phyloP scores from a whole-genome alignment of 1,140 invertebrate genomes.

The Drosophila tropicalis region DNA sequence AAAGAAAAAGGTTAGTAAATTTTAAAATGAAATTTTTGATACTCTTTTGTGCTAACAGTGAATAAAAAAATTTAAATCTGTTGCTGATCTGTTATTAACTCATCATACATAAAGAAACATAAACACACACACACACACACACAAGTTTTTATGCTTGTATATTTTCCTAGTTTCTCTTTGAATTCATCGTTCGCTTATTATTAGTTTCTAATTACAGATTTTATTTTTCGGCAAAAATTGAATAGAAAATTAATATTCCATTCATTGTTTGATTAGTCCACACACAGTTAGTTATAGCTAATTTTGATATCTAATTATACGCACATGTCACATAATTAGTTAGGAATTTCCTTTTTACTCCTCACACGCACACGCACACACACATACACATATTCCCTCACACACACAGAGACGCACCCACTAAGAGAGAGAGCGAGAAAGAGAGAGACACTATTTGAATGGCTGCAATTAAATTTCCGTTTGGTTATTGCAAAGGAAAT shows the following conservation, averaged over 20 bases:
- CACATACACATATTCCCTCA: background rate
- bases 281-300: constrained; percentile 31
- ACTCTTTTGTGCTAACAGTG: too few species aligned
- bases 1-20: too few species aligned
- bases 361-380: background rate
- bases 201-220: constrained; percentile 10
- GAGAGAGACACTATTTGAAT: background rate
- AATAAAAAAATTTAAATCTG: too few species aligned
- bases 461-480: constrained; percentile 9
- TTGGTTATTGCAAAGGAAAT: constrained; percentile 8
- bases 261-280: constrained; percentile 43
- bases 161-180: background rate
- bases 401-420: background rate
- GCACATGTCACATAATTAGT: constrained; percentile 53
- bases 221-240: constrained; percentile 1
- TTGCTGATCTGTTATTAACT: too few species aligned
- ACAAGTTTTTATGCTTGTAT: background rate
- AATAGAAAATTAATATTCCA: constrained; percentile 13
- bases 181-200: constrained; percentile 3
- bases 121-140: background rate
- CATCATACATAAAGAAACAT: too few species aligned
- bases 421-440: too few species aligned
- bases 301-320: constrained; percentile 47
- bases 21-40: too few species aligned
- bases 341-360: constrained; percentile 35